Base-by-base conservation (phyloP, 2,888 invertebrate species). In the Neoaliturus tenellus region DNA sequence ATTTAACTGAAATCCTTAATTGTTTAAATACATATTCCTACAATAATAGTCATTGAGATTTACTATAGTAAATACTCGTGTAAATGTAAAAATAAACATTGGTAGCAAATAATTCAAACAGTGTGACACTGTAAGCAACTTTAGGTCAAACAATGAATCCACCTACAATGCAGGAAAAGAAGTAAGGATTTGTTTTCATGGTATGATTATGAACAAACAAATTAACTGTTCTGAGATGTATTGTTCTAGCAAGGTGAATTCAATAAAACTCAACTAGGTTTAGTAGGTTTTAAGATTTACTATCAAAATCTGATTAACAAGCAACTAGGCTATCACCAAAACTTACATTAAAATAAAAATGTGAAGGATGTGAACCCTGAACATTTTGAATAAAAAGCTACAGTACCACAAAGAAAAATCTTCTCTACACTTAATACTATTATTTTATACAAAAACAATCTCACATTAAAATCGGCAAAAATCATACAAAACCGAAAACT, bases 271-370 rank as follows among this genome's bases (percentile, higher is more conserved):
- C 28, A 62, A 55, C n/a, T 23, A 25, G 5, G 17, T 10, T 62
- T 62, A 62, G 31, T 62, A 62, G 14, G 55, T 51, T 55, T 78
- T 78, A 78, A 33, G 25, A 78, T 78, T 78, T 78, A 78, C 78
- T 78, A 78, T 78, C 31, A 78, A 78, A 78, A 78, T 35, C 33
- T 51, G 44, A 20, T 78, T 78, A 51, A 55, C 78, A 78, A 78
- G 78, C 78, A 78, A 6, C 78, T 48, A 78, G 25, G 78, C 78
- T 28, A 78, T 78, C 78, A 55, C 78, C 78, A 78, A 48, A 44
- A 39, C 23, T 4, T 14, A 62, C 28, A 28, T 62, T 28, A 62
- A 62, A 62, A 31, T 62, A 28, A 62, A 62, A 62, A 62, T 20
- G 28, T 4, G 5, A 62, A 62, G 35, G 71, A 71, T 39, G 23